phyloP scores from a whole-genome alignment of 1,140 invertebrate species.

The Drosophila burlai region DNA sequence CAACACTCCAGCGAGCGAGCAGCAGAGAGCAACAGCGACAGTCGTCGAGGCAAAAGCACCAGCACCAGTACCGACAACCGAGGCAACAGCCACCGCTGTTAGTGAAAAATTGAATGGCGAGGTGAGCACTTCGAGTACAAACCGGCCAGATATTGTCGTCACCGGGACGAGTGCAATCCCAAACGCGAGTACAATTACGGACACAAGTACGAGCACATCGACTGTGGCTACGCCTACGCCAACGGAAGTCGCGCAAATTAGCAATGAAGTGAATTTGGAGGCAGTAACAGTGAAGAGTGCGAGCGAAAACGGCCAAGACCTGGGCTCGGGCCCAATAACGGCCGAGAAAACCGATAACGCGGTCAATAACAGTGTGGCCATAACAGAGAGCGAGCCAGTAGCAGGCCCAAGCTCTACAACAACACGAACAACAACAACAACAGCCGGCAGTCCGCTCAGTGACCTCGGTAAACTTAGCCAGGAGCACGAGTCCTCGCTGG shows the following conservation, averaged over 20 bases:
- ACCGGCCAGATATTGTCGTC: constrained; percentile 10
- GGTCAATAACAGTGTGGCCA: constrained; percentile 44
- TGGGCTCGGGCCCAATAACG: constrained; percentile 40
- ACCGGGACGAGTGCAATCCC: neutral
- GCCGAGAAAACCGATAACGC: constrained; percentile 63
- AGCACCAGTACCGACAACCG: constrained; percentile 33
- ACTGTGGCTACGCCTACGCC: constrained; percentile 36
- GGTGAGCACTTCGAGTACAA: constrained; percentile 51
- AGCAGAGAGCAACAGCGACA: constrained; percentile 31
- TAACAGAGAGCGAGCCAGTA: constrained; percentile 42
- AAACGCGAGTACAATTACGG: constrained; percentile 22
- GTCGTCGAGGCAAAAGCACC: constrained; percentile 18
- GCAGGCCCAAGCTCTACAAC: constrained; percentile 9
- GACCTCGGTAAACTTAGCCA: constrained; percentile 32
- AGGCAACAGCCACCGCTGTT: constrained; percentile 53
- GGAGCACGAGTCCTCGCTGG: constrained; percentile 57
- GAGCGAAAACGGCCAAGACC: constrained; percentile 23
- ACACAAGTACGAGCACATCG: constrained; percentile 24
- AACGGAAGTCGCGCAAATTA: constrained; percentile 78
- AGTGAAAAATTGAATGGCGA: constrained; percentile 72
- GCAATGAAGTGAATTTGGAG: constrained; percentile 82
- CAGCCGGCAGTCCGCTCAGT: constrained; percentile 20
- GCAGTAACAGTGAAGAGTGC: constrained; percentile 64
- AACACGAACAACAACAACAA: constrained; percentile 19
- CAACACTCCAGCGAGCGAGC: constrained; percentile 38